These are phyloP conservation scores for Notarius lentiginosus DNA, from an alignment of 2,113 vertebrate genomes.

Conservation along the genomic window DNA sequence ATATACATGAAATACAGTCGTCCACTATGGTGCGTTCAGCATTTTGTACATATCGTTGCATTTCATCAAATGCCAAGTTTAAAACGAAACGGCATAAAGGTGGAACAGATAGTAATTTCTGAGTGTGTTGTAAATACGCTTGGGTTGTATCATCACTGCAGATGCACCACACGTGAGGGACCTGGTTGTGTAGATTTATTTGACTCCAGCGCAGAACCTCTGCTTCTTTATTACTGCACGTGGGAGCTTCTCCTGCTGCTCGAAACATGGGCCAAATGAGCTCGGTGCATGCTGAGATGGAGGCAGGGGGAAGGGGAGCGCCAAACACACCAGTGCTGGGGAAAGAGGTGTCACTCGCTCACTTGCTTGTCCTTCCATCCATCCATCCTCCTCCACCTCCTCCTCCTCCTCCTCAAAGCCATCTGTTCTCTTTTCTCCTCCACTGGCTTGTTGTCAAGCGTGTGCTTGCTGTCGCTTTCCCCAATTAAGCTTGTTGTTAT, in stretches of 20 bases:
- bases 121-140: not conserved
- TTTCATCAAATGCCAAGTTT: not conserved
- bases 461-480: not conserved
- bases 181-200: conserved; percentile 43
- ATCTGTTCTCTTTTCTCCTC: conserved; percentile 44
- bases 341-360: conserved; percentile 31
- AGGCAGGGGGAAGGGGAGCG: conserved; percentile 32
- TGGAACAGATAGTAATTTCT: no score
- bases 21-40: not conserved
- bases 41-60: not conserved
- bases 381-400: conserved; percentile 21
- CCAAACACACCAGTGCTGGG: conserved; percentile 19
- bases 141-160: not conserved
- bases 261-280: conserved; percentile 23
- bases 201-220: conserved; percentile 2
- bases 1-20: not conserved
- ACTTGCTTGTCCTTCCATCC: not conserved
- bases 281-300: conserved; percentile 30
- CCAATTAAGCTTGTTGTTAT: conserved; percentile 28
- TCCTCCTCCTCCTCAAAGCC: conserved; percentile 41
- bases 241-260: not conserved
- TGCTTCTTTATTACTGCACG: conserved; percentile 33
- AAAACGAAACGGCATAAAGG: not conserved
- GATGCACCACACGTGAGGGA: not conserved
- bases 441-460: conserved; percentile 5